Evolutionary conservation across 2,113 vertebrate species (phyloP).

Genomic region (Chroicocephalus ridibundus): DNA sequence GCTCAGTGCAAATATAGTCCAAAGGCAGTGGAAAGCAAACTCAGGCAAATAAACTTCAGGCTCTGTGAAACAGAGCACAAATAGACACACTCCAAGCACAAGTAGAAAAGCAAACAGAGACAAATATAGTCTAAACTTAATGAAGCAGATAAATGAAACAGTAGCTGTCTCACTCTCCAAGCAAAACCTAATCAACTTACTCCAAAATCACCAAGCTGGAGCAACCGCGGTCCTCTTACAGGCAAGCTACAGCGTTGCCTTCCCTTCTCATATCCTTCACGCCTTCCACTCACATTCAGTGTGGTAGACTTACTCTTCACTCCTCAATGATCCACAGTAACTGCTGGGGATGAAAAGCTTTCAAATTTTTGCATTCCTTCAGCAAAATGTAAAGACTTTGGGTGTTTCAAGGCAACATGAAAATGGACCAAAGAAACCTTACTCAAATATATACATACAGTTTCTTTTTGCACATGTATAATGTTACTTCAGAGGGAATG

Average conservation of each 20-base stretch:
- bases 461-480: not conserved
- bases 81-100: constrained; percentile 70
- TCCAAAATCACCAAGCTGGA: constrained; percentile 24
- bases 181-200: constrained; percentile 32
- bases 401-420: not conserved
- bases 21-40: constrained; percentile 67
- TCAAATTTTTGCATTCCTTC: not conserved
- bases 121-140: constrained; percentile 71
- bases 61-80: constrained; percentile 62
- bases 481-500: not conserved
- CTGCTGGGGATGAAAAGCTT: not conserved
- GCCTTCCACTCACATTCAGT: not conserved
- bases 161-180: constrained; percentile 46
- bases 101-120: constrained; percentile 69
- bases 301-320: not conserved
- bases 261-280: not conserved
- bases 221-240: not conserved
- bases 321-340: constrained; percentile 11
- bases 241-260: not conserved
- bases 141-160: constrained; percentile 67
- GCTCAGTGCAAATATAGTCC: constrained; percentile 58
- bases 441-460: not conserved
- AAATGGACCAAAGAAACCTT: not conserved
- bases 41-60: constrained; percentile 64
- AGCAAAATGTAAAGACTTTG: not conserved